Conservation (phyloP, 2,113 vertebrate genomes). For the Percopsis transmontana region DNA sequence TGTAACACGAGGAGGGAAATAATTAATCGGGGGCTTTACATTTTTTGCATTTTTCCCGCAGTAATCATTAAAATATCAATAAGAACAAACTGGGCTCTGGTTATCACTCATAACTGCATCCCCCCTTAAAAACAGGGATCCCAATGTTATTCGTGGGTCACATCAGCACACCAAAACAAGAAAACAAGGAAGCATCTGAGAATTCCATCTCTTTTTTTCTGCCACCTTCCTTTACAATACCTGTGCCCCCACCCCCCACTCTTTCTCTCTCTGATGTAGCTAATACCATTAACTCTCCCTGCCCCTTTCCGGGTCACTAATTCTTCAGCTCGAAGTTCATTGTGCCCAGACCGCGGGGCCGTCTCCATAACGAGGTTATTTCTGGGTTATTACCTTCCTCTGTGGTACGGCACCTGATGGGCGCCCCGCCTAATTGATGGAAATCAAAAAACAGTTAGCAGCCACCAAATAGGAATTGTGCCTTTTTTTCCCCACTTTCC, state of each 20-base stretch:
- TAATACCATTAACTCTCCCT: constrained; percentile 90
- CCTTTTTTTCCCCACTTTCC: constrained; percentile 55
- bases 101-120: no score
- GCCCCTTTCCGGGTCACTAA: constrained; percentile 99
- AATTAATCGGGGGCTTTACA: constrained; percentile 23
- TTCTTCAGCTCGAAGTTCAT: constrained; percentile 99
- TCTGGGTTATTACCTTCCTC: constrained; percentile 99
- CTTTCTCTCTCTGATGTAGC: constrained; percentile 78
- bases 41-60: not conserved
- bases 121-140: no score
- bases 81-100: no score
- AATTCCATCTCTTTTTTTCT: constrained; percentile 44
- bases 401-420: constrained; percentile 94
- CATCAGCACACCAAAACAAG: not conserved
- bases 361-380: constrained; percentile 99
- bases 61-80: constrained; percentile 76
- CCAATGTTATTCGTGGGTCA: not conserved
- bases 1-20: constrained; percentile 66
- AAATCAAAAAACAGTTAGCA: constrained; percentile 92
- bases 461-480: constrained; percentile 84
- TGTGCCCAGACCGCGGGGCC: constrained; percentile 95
- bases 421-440: constrained; percentile 93
- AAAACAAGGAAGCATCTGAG: not conserved
- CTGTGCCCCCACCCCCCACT: constrained; percentile 51
- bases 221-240: constrained; percentile 33